Base-by-base conservation (phyloP, 2,797 vertebrate species). In the Premnoplex brunnescens region DNA sequence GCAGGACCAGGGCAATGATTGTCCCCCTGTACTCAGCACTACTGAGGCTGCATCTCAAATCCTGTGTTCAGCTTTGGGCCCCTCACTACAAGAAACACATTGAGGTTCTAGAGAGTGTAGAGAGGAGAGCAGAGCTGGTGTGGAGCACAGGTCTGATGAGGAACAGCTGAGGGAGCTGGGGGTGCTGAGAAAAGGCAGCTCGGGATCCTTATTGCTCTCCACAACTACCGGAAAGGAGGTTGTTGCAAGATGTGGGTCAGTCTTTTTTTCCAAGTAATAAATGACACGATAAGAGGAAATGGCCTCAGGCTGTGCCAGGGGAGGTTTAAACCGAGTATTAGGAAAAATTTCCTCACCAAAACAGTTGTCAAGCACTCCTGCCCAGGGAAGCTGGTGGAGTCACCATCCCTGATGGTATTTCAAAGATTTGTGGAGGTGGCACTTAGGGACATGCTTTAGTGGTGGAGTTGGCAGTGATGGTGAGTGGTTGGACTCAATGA, bases 141-240 rank as follows among this genome's bases (percentile, higher is more conserved):
- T 48, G 44, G 27, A 82, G 32, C 12, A 54, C 23, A 26, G 87
- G 26, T 18, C 16, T 48, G 11, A 0, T 12, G 27, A 71, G 39
- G 8, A 36, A 39, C 39, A 48, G 46, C 32, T 48, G 34, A 54
- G 12, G 27, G 30, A 71, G 34, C 9, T 82, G 20, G 27, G 17
- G 3, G 2, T 71, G 39, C 48, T 64, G 14, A 71, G 27, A 59
- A 87, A 64, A 81, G 34, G 36, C 64, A 14, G 32, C 10, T 59
- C 2, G 4, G 9, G 4, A 1, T 59, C 6, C 12, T 30, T 12
- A 71, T 3, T 7, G 6, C 5, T 48, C 26, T 59, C 44, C 43
- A n/a, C 14, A 64, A 27, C 5, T 4, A 16, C 21, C 32, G 49
- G 59, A 59, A 72, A 30, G 16, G 46, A 77, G 7, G 14, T 5